Conservation (phyloP, 2,888 invertebrate genomes). For the Octonoba sinensis region DNA sequence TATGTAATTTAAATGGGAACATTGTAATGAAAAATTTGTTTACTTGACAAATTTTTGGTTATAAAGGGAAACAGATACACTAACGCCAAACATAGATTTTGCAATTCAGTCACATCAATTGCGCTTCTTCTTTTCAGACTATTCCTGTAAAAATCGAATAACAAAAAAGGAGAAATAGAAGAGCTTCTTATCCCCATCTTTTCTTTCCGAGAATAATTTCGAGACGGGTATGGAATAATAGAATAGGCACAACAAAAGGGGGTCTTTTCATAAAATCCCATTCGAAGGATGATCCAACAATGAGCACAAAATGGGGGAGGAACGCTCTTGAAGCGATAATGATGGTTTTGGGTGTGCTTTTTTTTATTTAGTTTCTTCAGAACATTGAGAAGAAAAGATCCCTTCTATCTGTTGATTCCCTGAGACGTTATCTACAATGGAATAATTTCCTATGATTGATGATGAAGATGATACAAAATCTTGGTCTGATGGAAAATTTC, state of each 20-base stretch:
- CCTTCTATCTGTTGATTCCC: conserved; percentile 56
- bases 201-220: conserved; percentile 57
- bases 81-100: no score
- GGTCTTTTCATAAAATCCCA: conserved; percentile 49
- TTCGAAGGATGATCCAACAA: conserved; percentile 25
- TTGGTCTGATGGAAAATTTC: background rate
- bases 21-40: no score
- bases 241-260: conserved; percentile 52
- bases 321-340: conserved; percentile 47
- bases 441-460: conserved; percentile 52
- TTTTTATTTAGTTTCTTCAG: conserved; percentile 20
- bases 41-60: no score
- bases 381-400: conserved; percentile 25
- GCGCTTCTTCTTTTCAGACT: no score
- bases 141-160: background rate
- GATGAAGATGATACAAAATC: conserved; percentile 54
- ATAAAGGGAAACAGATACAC: no score
- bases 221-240: conserved; percentile 55
- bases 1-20: no score
- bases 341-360: conserved; percentile 53
- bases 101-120: no score
- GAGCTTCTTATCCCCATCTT: conserved; percentile 29
- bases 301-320: conserved; percentile 29
- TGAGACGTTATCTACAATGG: conserved; percentile 55
- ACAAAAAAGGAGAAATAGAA: background rate